Evolutionary conservation across 1,140 invertebrate genomes (phyloP).

Genomic region (Ceratoteleas bidentatus): DNA sequence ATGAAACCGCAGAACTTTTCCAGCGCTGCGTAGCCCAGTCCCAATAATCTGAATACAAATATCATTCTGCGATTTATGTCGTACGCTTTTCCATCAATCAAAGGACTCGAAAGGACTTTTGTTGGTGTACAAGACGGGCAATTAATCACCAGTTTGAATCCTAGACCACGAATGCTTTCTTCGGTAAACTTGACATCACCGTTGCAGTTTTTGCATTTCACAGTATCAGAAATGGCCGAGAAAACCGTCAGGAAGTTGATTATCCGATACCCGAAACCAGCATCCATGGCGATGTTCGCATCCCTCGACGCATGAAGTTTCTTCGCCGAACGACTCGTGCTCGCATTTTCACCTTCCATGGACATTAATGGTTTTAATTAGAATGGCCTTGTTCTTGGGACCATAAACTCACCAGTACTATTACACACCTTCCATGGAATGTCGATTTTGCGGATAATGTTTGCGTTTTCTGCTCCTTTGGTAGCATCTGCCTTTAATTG

Average conservation of each 20-base stretch:
- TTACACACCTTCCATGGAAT: conserved; percentile 18
- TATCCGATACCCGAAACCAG: conserved; percentile 20
- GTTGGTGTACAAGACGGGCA: conserved; percentile 16
- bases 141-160: conserved; percentile 30
- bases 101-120: conserved; percentile 18
- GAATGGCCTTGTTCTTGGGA: no score
- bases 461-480: conserved; percentile 26
- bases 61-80: conserved; percentile 35
- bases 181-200: conserved; percentile 34
- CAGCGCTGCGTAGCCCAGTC: conserved; percentile 21
- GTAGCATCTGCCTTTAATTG: background rate
- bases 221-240: conserved; percentile 16
- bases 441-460: conserved; percentile 20
- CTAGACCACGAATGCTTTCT: conserved; percentile 12
- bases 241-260: conserved; percentile 21
- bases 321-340: conserved; percentile 24
- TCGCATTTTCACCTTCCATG: conserved; percentile 24
- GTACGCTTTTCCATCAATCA: conserved; percentile 26
- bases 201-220: conserved; percentile 35
- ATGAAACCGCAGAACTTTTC: conserved; percentile 43
- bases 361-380: no score
- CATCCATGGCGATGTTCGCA: conserved; percentile 7
- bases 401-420: no score
- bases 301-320: conserved; percentile 2
- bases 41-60: conserved; percentile 39